Evolutionary conservation across 2,797 vertebrate species (phyloP).

Genomic region (Knipowitschia caucasica): DNA sequence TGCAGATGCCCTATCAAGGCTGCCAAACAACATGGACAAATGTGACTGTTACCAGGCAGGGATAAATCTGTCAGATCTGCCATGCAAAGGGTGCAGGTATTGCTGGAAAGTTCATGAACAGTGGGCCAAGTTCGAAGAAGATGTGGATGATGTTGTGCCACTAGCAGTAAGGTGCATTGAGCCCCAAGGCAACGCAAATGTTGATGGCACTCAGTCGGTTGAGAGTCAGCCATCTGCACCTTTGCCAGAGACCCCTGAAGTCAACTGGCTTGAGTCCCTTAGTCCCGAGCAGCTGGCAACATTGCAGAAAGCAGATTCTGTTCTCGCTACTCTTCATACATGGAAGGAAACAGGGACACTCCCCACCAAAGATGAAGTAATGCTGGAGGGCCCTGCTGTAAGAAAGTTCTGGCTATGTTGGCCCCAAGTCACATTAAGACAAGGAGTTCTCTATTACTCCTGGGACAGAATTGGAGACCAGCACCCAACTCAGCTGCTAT

Average conservation of each 20-base stretch:
- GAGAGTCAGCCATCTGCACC: neutral
- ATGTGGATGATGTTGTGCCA: slow-evolving; percentile 14
- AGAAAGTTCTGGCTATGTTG: slow-evolving; percentile 24
- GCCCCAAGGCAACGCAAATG: neutral
- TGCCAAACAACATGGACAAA: neutral
- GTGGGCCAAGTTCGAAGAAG: slow-evolving; percentile 17
- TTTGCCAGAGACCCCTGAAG: neutral
- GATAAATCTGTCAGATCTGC: neutral
- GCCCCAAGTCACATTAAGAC: slow-evolving; percentile 1
- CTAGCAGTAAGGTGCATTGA: neutral
- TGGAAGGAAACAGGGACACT: neutral
- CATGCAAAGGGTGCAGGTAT: neutral
- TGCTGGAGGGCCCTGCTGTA: slow-evolving; percentile 9
- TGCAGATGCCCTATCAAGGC: slow-evolving; percentile 16
- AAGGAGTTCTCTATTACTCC: slow-evolving; percentile 14
- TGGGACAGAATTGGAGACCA: neutral
- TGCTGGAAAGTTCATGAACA: slow-evolving; percentile 10
- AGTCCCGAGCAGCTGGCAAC: neutral
- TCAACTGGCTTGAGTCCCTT: neutral
- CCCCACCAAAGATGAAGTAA: slow-evolving; percentile 5
- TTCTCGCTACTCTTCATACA: neutral
- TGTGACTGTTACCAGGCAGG: neutral
- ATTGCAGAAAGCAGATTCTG: neutral
- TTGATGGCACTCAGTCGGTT: neutral
- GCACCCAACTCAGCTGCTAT: neutral